Conservation (phyloP, 1,140 invertebrate genomes). For the Danaus plexippus region DNA sequence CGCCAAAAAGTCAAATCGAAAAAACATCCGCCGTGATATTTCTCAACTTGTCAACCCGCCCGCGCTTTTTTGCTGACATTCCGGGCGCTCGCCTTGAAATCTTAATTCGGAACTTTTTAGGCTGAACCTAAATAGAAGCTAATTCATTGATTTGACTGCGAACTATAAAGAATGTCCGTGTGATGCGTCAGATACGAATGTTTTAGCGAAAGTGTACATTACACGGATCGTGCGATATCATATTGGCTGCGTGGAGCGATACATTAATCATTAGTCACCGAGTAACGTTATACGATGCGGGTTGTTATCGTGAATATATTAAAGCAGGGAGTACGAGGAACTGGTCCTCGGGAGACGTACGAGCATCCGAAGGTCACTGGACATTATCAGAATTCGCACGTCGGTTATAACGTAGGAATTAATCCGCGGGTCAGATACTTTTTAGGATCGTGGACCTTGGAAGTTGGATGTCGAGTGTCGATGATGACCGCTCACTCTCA, state of each 20-base stretch:
- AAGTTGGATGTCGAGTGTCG: constrained; percentile 42
- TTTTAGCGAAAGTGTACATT: constrained; percentile 47
- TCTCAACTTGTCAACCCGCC: constrained; percentile 50
- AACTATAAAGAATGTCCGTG: constrained; percentile 37
- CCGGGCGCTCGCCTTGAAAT: constrained; percentile 56
- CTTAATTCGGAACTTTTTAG: constrained; percentile 61
- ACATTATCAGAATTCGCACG: constrained; percentile 62
- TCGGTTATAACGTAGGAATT: constrained; percentile 34
- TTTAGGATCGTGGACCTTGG: constrained; percentile 33
- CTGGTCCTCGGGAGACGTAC: constrained; percentile 42
- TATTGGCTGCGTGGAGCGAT: constrained; percentile 3
- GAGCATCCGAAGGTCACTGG: constrained; percentile 43
- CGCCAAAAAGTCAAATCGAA: no score
- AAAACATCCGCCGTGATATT: constrained; percentile 30
- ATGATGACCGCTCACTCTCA: constrained; percentile 67
- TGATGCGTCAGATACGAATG: constrained; percentile 28
- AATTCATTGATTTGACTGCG: constrained; percentile 49
- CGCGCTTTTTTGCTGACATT: constrained; percentile 53
- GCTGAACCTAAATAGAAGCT: constrained; percentile 33
- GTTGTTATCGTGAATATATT: constrained; percentile 62
- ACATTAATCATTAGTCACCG: constrained; percentile 46
- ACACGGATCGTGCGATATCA: constrained; percentile 14
- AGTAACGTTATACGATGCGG: constrained; percentile 56
- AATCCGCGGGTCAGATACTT: constrained; percentile 27
- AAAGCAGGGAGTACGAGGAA: constrained; percentile 41